A percentile compares a stretch with the other conserved stretches of the same genome.
These are phyloP conservation scores for Polydrusus tereticollis DNA, from an alignment of 2,888 invertebrate species.

Conservation along the genomic window DNA sequence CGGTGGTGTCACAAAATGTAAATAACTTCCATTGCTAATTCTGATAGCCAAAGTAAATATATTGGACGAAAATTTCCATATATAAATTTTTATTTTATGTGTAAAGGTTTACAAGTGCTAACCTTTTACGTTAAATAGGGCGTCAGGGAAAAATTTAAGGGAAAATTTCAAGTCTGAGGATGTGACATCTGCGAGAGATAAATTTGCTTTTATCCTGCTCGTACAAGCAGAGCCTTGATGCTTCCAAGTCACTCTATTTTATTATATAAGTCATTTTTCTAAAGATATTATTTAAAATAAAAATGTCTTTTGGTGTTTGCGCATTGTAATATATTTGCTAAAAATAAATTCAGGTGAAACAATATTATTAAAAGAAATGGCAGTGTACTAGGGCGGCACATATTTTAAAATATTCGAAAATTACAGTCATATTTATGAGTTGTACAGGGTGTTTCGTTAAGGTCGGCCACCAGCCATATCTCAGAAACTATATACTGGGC, in stretches of 20 bases:
- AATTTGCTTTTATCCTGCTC: slow-evolving; percentile 17
- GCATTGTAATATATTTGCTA: background rate
- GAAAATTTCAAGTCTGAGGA: slow-evolving; percentile 7
- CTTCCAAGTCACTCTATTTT: slow-evolving; percentile 26
- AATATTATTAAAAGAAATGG: background rate
- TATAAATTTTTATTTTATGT: background rate
- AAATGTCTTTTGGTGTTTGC: background rate
- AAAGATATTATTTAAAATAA: slow-evolving; percentile 6
- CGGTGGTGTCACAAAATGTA: no score
- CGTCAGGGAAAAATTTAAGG: slow-evolving; percentile 9
- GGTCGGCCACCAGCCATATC: no score
- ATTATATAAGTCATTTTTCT: slow-evolving; percentile 33
- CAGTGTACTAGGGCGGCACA: background rate
- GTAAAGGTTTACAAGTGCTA: background rate
- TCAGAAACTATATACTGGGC: no score
- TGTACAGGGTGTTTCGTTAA: no score
- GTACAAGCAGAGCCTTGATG: slow-evolving; percentile 1
- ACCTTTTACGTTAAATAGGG: slow-evolving; percentile 1
- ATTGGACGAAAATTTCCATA: background rate
- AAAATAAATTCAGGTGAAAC: background rate
- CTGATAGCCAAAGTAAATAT: no score
- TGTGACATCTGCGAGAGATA: slow-evolving; percentile 24
- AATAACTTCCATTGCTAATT: no score
- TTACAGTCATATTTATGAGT: no score
- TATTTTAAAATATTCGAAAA: no score